Conservation (phyloP, 1,140 invertebrate species). For the Sitobion miscanthi region DNA sequence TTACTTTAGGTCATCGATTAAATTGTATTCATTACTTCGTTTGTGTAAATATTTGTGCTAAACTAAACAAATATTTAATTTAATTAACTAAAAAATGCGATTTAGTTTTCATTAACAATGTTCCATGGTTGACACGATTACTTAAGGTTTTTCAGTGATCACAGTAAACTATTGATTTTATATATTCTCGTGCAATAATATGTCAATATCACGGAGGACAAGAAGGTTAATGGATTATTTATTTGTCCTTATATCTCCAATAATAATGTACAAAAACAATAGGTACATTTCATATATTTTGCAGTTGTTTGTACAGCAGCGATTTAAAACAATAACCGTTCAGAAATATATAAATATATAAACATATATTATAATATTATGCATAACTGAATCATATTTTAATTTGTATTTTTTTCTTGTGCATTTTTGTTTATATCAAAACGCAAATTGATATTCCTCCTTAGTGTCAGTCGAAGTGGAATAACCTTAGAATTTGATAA, state of each 20-base stretch:
- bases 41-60: neutral
- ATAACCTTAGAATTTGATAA: neutral
- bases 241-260: neutral
- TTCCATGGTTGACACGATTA: neutral
- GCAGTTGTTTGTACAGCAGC: neutral
- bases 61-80: neutral
- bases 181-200: neutral
- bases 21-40: neutral
- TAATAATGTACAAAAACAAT: neutral
- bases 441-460: neutral
- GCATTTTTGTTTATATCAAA: neutral
- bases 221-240: neutral
- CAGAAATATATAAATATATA: neutral
- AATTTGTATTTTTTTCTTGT: neutral
- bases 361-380: neutral
- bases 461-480: neutral
- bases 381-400: neutral
- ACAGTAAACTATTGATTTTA: neutral
- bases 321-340: neutral
- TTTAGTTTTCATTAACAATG: neutral
- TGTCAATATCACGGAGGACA: neutral
- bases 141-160: neutral
- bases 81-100: neutral
- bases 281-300: neutral
- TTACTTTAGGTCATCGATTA: neutral